Base-by-base conservation (phyloP, 1,140 invertebrate genomes). In the Pogonus chalceus region DNA sequence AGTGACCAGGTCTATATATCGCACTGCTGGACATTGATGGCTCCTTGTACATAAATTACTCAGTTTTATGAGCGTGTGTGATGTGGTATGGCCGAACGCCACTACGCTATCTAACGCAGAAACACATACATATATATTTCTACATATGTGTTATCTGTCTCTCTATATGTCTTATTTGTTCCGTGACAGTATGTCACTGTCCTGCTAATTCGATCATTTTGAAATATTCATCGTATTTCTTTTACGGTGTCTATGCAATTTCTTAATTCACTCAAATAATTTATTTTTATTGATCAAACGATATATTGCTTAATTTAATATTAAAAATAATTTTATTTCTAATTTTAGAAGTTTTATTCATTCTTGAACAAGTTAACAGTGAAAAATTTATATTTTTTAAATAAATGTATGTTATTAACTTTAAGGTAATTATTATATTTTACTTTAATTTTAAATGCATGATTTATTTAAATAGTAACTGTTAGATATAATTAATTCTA, bases 1-100 rank as follows among this genome's bases (percentile, higher is more conserved):
- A 7, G 26, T 4, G 4, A 31, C 26, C 26, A 14, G 26, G 26
- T 31, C 26, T 14, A 31, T 31, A 31, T 31, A 31, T 31, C 26
- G 26, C 26, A 31, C 51, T 37, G 53, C 52, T 51, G 47, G 62
- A 60, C 63, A 59, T 63, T 63, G 61, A 65, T 62, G 58, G 56
- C 58, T 57, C 53, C 57, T 59, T 62, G 61, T 63, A 58, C 62
- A 65, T 65, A 65, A 65, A 63, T 65, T 65, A 66, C 62, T 60
- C 43, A 61, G 50, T 47, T 63, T 63, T 63, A 60, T 53, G 20
- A 35, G 49, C 26, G 37, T 14, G 26, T 31, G 26, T 14, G 35
- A 12, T 23, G 51, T 2, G 31, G 16, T 4, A 18, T 39, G 26
- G 31, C 23, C n/a, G n/a, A 35, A 51, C 35, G 50, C n/a, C n/a